phyloP scores from a whole-genome alignment of 2,888 invertebrate genomes.

The Morinoia aosen region DNA sequence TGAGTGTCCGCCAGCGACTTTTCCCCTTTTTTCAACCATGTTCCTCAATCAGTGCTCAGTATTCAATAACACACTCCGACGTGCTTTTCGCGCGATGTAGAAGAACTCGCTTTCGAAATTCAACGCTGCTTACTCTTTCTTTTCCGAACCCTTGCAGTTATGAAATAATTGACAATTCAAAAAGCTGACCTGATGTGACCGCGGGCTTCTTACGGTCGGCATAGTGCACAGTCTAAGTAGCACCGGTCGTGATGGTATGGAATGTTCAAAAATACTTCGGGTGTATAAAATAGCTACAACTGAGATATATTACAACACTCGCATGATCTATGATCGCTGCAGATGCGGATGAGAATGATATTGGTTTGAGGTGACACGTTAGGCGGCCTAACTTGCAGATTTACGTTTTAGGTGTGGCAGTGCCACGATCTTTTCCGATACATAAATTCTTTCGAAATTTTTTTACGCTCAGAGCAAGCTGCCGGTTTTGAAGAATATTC shows the following conservation, averaged over 20 bases:
- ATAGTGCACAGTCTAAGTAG: background rate
- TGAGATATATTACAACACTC: background rate
- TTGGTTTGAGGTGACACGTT: too few species aligned
- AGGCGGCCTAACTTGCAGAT: too few species aligned
- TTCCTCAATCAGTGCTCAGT: too few species aligned
- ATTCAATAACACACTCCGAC: too few species aligned
- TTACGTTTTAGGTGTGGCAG: too few species aligned
- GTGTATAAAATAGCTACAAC: background rate
- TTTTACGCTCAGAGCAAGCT: too few species aligned
- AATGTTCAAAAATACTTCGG: background rate
- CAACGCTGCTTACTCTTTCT: background rate
- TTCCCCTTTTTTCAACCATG: too few species aligned
- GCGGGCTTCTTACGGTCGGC: background rate
- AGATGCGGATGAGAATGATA: background rate
- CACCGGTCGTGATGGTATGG: background rate
- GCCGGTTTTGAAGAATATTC: too few species aligned
- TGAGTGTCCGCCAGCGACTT: too few species aligned
- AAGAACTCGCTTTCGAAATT: background rate
- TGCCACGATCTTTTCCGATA: too few species aligned
- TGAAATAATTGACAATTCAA: background rate
- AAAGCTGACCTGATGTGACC: background rate
- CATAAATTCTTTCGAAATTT: too few species aligned
- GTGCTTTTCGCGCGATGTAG: background rate
- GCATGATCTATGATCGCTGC: background rate
- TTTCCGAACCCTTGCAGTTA: background rate